These are phyloP conservation scores for Tholera decimalis DNA, from an alignment of 2,888 invertebrate species.

Conservation along the genomic window DNA sequence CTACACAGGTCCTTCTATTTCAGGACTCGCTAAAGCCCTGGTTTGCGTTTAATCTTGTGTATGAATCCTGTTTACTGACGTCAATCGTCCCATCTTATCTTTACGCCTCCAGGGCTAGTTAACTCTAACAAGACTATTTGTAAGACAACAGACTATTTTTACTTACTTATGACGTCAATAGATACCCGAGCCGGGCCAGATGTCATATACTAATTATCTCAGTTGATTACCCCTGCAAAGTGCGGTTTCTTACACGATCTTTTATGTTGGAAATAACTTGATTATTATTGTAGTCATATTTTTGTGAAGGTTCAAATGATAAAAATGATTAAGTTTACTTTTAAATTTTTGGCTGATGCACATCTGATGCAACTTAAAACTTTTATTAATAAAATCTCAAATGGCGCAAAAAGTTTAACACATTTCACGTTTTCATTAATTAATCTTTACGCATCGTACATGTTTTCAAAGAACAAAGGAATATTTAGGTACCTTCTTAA, in stretches of 20 bases:
- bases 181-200: not conserved
- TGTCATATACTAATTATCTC: slow-evolving; percentile 6
- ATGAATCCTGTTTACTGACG: not conserved
- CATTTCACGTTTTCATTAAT: not conserved
- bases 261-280: not conserved
- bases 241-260: slow-evolving; percentile 4
- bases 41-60: not conserved
- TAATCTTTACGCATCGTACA: not conserved
- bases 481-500: not conserved
- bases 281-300: slow-evolving; percentile 3
- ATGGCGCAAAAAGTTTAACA: too few relatives aligned
- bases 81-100: not conserved
- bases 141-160: slow-evolving; percentile 1
- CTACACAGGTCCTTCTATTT: not conserved
- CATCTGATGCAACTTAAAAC: too few relatives aligned
- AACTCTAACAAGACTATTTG: slow-evolving; percentile 1
- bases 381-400: too few relatives aligned
- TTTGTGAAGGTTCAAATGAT: not conserved
- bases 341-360: not conserved
- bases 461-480: not conserved
- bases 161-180: slow-evolving; percentile 20
- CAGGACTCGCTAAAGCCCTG: not conserved
- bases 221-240: slow-evolving; percentile 18
- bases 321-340: not conserved
- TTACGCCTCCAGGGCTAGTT: not conserved